Evolutionary conservation across 2,797 vertebrate genomes (phyloP).

Genomic region (Geotrypetes seraphini): DNA sequence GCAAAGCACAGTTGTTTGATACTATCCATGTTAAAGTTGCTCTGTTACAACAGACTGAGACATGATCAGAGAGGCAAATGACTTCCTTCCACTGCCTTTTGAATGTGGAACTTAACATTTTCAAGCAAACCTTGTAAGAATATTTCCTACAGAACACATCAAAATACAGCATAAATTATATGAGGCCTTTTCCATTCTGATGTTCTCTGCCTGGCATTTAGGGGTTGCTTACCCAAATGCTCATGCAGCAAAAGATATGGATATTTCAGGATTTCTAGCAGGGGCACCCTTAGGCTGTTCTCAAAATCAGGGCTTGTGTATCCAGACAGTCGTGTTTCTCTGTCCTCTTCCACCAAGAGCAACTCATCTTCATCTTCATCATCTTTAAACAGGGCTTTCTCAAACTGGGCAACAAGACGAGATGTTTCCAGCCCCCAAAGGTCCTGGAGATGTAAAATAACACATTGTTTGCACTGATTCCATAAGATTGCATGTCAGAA

Average conservation of each 20-base stretch:
- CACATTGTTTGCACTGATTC: fast-evolving
- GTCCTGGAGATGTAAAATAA: constrained; percentile 27
- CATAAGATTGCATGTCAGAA: neutral
- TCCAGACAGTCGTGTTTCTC: constrained; percentile 40
- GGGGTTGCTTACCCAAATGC: constrained; percentile 64
- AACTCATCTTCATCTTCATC: constrained; percentile 56
- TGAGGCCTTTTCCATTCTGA: no score
- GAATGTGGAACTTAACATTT: no score
- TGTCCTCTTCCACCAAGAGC: constrained; percentile 53
- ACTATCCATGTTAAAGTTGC: no score
- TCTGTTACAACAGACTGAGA: no score
- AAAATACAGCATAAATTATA: no score
- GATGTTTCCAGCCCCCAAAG: constrained; percentile 63
- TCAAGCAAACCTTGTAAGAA: no score
- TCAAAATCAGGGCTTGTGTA: constrained; percentile 54
- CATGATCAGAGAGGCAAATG: no score
- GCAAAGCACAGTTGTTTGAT: no score
- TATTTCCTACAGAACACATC: no score
- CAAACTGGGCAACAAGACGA: constrained; percentile 54
- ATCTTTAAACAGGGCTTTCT: constrained; percentile 39
- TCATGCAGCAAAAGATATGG: constrained; percentile 61
- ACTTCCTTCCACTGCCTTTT: no score
- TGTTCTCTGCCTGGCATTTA: no score
- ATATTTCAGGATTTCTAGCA: constrained; percentile 69
- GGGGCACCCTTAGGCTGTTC: constrained; percentile 52